A percentile compares a stretch with the other conserved stretches of the same genome.
Evolutionary conservation across 2,797 vertebrate genomes (phyloP).

Genomic region (Cossypha niveicapilla): DNA sequence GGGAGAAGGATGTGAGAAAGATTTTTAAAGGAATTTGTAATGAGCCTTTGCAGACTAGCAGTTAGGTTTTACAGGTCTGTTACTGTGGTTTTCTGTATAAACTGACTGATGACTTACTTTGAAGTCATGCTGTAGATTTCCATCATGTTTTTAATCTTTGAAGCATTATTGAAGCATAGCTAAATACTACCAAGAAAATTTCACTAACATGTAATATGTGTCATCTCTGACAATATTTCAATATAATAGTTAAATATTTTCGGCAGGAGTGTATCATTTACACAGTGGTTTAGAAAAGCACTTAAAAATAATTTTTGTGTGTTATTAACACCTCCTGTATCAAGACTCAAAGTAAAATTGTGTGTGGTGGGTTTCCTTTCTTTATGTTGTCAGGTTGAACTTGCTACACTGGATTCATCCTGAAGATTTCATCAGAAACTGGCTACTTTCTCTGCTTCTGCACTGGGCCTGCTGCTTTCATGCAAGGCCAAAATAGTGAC

Average conservation of each 20-base stretch:
- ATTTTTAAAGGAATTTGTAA: conserved; percentile 40
- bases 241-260: not conserved
- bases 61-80: not conserved
- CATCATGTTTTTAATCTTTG: not conserved
- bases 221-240: not conserved
- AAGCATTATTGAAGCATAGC: not conserved
- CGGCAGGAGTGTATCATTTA: not conserved
- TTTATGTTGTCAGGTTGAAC: not conserved
- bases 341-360: not conserved
- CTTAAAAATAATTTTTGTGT: not conserved
- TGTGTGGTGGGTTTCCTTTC: not conserved
- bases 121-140: not conserved
- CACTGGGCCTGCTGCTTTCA: not conserved
- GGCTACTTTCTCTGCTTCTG: not conserved
- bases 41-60: not conserved
- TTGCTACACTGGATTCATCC: not conserved
- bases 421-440: not conserved
- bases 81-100: not conserved
- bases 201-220: not conserved
- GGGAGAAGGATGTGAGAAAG: not conserved
- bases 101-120: not conserved
- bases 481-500: not conserved
- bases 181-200: not conserved
- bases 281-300: not conserved
- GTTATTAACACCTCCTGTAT: not conserved